phyloP scores from a whole-genome alignment of 2,888 invertebrate species.

The Tachystola acroxantha region DNA sequence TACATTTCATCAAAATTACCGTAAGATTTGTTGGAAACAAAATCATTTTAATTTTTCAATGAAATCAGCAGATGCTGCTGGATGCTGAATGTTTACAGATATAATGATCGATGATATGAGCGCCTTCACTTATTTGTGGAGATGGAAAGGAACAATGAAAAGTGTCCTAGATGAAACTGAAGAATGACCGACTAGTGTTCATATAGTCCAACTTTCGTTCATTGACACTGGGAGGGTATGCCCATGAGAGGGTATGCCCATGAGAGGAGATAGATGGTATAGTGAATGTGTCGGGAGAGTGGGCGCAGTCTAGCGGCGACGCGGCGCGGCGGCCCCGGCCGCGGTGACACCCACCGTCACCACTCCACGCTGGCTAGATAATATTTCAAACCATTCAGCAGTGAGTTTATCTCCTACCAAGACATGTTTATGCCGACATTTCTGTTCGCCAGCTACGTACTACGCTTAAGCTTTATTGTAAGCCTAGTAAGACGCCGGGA shows the following conservation, averaged over 20 bases:
- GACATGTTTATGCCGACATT: constrained; percentile 50
- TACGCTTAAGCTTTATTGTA: constrained; percentile 43
- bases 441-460: constrained; percentile 37
- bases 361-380: constrained; percentile 30
- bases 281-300: constrained; percentile 18
- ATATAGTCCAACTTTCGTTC: background rate
- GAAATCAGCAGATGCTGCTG: too few species aligned
- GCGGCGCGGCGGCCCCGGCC: constrained; percentile 18
- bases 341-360: constrained; percentile 37
- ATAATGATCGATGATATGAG: too few species aligned
- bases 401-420: constrained; percentile 51
- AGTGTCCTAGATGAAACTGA: too few species aligned
- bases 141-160: too few species aligned
- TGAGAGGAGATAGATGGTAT: constrained; percentile 7
- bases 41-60: too few species aligned
- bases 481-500: constrained; percentile 12
- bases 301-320: constrained; percentile 27
- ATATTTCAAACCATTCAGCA: constrained; percentile 55
- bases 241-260: background rate
- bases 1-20: too few species aligned
- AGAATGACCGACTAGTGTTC: background rate
- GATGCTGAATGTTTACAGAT: too few species aligned
- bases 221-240: constrained; percentile 5
- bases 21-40: too few species aligned
- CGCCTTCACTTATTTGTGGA: too few species aligned